Evolutionary conservation across 2,888 invertebrate genomes (phyloP), one percentile per base, ranked within the genome.

Genomic region (Andrena hattorfiana): DNA sequence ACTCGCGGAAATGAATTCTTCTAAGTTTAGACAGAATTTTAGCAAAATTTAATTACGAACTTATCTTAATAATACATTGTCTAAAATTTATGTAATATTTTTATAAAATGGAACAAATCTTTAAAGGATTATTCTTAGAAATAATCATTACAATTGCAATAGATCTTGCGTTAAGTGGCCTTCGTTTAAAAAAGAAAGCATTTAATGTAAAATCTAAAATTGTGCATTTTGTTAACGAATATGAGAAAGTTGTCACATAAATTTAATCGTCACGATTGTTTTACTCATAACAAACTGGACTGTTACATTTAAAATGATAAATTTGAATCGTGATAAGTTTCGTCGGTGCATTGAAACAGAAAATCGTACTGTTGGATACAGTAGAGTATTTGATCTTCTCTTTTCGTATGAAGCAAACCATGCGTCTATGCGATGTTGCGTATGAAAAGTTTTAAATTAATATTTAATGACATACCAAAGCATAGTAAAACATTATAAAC

Each of bases 401-500:
- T 73, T 78, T 78, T 83, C 77, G 30, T 78, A 69, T 59, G 66
- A 83, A 80, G 67, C 69, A 81, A 79, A 83, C 78, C 69, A 75
- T 73, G 84, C 85, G 76, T 81, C 71, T 77, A 66, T 64, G 60
- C 51, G 64, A 74, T n/a, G 26, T 87, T 56, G 54, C 10, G 10
- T 84, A 81, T 86, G 86, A 32, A 73, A 78, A 62, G 8, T 26
- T 56, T 70, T 49, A 32, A 77, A 89, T 86, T 92, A 89, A 92
- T 92, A 90, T 87, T 89, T 91, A 89, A 92, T 92, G 91, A 91
- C 91, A 91, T 91, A 91, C 87, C 84, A 90, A 87, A 85, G 60
- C 28, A 20, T 78, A 63, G 77, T 28, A 70, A 69, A 13, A 48
- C 64, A 78, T 48, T 75, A 30, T 59, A 81, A 77, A 71, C 20